Evolutionary conservation across 2,797 vertebrate genomes (phyloP).

Genomic region (Fratercula arctica): DNA sequence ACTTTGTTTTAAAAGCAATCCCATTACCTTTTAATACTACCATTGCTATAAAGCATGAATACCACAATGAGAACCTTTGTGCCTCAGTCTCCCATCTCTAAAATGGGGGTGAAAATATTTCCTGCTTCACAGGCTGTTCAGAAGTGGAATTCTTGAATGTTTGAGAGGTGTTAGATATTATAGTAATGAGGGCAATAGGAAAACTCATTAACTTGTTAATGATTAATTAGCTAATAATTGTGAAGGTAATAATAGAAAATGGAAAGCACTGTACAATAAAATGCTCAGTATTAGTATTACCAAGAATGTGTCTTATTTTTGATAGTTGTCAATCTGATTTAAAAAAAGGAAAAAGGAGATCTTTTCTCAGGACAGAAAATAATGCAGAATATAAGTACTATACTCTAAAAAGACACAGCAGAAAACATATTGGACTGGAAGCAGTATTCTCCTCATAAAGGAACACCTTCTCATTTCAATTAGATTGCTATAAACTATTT

Average conservation of each 20-base stretch:
- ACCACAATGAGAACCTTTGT: not conserved
- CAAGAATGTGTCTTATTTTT: not conserved
- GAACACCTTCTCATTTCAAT: not conserved
- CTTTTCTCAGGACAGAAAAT: constrained; percentile 22
- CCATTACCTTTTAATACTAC: not conserved
- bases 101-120: not conserved
- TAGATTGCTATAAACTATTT: constrained; percentile 36
- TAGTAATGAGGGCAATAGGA: constrained; percentile 27
- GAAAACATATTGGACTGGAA: not conserved
- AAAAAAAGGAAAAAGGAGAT: not conserved
- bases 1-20: constrained; percentile 18
- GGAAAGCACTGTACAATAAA: not conserved
- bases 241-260: constrained; percentile 8
- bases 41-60: not conserved
- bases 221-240: constrained; percentile 60
- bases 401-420: not conserved
- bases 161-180: constrained; percentile 11
- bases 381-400: not conserved
- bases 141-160: constrained; percentile 14
- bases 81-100: not conserved
- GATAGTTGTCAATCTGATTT: not conserved
- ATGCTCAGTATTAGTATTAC: not conserved
- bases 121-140: not conserved
- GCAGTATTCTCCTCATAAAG: not conserved
- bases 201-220: constrained; percentile 57